Evolutionary conservation across 2,797 vertebrate genomes (phyloP), one percentile per base, ranked within the genome.

Genomic region (Meriones psammophilus): DNA sequence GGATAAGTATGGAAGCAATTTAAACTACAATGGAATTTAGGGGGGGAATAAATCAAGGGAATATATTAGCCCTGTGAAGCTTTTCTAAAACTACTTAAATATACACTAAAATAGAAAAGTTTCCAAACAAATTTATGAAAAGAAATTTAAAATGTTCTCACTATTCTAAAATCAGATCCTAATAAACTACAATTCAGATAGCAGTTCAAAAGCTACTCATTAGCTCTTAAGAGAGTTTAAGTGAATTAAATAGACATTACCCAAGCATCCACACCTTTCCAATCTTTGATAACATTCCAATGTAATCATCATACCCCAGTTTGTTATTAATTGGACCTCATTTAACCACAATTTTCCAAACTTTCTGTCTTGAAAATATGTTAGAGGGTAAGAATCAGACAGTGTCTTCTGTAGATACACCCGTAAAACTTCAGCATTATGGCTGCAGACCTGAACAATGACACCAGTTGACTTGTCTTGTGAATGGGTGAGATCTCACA

Each of bases 71-170:
- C 33, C 81, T 68, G 71, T 36, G 13, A 94, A 68, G 24, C 24
- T 80, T 39, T 92, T 81, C 36, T 60, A 77, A 95, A 92, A 30
- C 62, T 81, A 68, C 36, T 96, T 92, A 94, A 91, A 73, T 89
- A 84, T 50, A 2, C 68, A 83, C 14, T 36, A 73, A 95, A 86
- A 88, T 79, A 56, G 36, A 94, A 96, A 54, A 62, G 5, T 18
- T 89, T 92, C 6, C 24, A 93, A 87, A 56, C 22, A 88, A 94
- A 73, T 62, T 92, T 39, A 60, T 89, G 28, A 39, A 77, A 78
- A 94, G 60, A 50, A 56, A 78, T 79, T 89, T 26, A 58, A 42
- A 87, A 89, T 33, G 28, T 28, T 73, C 81, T 81, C 20, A 91
- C 80, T 85, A 26, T 71, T 77, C 28, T n/a, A 68, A 9, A 74